phyloP scores from a whole-genome alignment of 2,888 invertebrate species.

The Leptinotarsa peninsularis region DNA sequence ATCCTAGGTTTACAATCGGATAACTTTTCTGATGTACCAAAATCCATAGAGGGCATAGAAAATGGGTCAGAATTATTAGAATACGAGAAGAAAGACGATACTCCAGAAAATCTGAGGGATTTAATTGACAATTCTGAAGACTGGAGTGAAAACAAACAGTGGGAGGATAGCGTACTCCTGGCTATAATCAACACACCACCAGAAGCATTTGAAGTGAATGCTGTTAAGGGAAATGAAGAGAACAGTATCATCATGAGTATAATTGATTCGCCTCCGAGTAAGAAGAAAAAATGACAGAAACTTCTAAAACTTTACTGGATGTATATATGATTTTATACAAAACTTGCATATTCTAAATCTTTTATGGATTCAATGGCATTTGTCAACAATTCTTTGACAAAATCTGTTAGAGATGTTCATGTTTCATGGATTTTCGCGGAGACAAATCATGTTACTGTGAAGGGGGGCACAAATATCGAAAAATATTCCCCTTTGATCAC shows the following conservation, averaged over 20 bases:
- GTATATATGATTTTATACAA: too few species aligned
- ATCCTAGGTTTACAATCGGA: conserved; percentile 4
- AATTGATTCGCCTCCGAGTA: conserved; percentile 19
- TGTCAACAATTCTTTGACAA: too few species aligned
- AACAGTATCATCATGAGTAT: conserved; percentile 29
- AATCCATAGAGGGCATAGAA: not conserved
- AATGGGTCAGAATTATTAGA: not conserved
- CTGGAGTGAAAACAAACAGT: not conserved
- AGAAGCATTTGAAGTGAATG: not conserved
- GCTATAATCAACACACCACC: conserved; percentile 19
- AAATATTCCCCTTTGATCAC: too few species aligned
- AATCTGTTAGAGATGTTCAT: too few species aligned
- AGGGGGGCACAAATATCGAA: too few species aligned
- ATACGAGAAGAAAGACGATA: not conserved
- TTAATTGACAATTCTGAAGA: not conserved
- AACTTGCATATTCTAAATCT: too few species aligned
- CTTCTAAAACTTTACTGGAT: not conserved
- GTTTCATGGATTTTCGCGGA: too few species aligned
- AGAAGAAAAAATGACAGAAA: conserved; percentile 28
- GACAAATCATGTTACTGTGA: too few species aligned
- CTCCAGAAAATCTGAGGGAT: not conserved
- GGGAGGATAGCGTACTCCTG: conserved; percentile 21
- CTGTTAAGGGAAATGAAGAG: not conserved
- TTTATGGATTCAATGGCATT: too few species aligned
- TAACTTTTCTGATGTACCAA: not conserved